These are phyloP conservation scores for Bombyx huttoni DNA, from an alignment of 2,888 invertebrate genomes.

Conservation along the genomic window DNA sequence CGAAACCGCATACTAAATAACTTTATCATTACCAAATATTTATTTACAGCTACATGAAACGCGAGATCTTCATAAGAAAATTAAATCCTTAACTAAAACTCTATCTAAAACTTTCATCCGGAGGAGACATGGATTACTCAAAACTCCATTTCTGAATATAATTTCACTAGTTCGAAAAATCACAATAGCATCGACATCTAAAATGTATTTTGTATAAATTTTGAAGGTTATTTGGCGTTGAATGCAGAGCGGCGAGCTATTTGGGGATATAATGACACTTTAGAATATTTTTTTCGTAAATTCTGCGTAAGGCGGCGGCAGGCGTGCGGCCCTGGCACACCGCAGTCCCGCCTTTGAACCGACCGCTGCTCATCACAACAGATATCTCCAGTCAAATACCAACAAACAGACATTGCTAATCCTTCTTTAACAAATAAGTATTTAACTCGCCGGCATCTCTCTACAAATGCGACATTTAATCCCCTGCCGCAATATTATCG, in stretches of 20 bases:
- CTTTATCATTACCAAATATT: background rate
- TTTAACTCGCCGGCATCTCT: slow-evolving; percentile 50
- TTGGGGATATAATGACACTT: slow-evolving; percentile 27
- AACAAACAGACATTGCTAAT: slow-evolving; percentile 52
- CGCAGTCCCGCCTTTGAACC: slow-evolving; percentile 26
- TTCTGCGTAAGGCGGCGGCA: slow-evolving; percentile 46
- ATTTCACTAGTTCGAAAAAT: background rate
- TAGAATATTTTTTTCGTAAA: slow-evolving; percentile 26
- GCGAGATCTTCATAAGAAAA: no score
- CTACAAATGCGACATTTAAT: slow-evolving; percentile 56
- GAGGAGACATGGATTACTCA: background rate
- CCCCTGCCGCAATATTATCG: slow-evolving; percentile 50
- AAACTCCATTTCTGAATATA: no score
- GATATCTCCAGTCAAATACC: slow-evolving; percentile 36
- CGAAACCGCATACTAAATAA: background rate
- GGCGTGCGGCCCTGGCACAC: slow-evolving; percentile 21
- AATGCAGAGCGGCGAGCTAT: slow-evolving; percentile 9
- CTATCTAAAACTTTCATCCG: background rate
- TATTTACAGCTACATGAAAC: background rate
- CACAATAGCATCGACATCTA: slow-evolving; percentile 9
- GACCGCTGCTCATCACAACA: slow-evolving; percentile 21
- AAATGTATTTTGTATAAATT: slow-evolving; percentile 11
- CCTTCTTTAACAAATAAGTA: slow-evolving; percentile 50
- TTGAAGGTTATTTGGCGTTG: slow-evolving; percentile 18
- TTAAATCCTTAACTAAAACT: no score